Evolutionary conservation across 2,888 invertebrate genomes (phyloP).

Genomic region (Venustoraphidia nigricollis): DNA sequence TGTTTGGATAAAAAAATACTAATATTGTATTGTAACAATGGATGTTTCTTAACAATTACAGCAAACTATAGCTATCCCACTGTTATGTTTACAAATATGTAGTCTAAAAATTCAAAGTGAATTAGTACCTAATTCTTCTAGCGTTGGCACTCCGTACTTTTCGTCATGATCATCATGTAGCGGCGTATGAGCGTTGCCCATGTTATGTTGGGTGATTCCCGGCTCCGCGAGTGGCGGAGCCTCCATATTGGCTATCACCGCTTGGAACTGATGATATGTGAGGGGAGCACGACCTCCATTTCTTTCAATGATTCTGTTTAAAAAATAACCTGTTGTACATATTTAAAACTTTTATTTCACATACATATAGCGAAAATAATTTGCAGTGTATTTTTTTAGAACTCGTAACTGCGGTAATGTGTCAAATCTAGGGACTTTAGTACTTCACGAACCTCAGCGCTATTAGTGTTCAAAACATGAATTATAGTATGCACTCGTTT

Average conservation of each 20-base stretch:
- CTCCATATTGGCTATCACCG: conserved; percentile 59
- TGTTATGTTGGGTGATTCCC: conserved; percentile 33
- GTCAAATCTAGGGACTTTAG: no score
- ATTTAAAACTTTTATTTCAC: background rate
- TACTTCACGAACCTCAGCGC: no score
- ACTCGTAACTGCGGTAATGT: background rate
- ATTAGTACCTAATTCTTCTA: conserved; percentile 66
- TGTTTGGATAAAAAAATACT: no score
- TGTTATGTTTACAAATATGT: no score
- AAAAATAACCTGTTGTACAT: conserved; percentile 2
- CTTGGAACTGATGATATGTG: conserved; percentile 78
- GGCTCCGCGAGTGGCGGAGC: conserved; percentile 42
- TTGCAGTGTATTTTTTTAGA: background rate
- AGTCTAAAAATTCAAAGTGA: no score
- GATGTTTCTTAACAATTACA: no score
- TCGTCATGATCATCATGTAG: conserved; percentile 63
- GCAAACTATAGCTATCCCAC: no score
- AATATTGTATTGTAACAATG: no score
- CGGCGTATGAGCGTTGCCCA: conserved; percentile 52
- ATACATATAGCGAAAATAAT: background rate
- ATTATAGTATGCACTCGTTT: no score
- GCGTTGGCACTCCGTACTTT: conserved; percentile 66
- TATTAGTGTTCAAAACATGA: no score
- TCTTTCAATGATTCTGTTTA: conserved; percentile 56
- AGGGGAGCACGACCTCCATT: conserved; percentile 70